Conservation (phyloP, 2,888 invertebrate genomes). For the Drosophila greeni region DNA sequence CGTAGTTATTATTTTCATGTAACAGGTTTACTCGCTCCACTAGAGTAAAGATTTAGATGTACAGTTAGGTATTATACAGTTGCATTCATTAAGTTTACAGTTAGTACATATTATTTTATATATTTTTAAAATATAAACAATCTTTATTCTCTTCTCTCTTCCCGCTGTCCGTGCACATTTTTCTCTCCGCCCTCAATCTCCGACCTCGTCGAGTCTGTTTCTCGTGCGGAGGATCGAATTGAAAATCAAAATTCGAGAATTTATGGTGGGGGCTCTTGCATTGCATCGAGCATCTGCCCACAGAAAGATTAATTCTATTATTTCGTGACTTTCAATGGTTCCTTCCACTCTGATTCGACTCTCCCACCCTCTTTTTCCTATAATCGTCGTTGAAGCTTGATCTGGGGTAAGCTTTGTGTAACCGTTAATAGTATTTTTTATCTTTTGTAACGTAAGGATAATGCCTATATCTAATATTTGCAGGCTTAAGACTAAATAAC, state of each 20-base stretch:
- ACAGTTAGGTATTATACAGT: conserved; percentile 57
- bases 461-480: conserved; percentile 66
- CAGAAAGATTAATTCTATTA: conserved; percentile 22
- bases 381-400: conserved; percentile 25
- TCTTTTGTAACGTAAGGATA: conserved; percentile 47
- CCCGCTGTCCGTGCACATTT: conserved; percentile 15
- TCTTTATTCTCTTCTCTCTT: conserved; percentile 76
- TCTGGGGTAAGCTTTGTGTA: conserved; percentile 30
- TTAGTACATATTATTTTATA: conserved; percentile 55
- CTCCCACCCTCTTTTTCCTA: conserved; percentile 4
- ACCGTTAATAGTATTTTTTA: conserved; percentile 32
- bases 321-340: conserved; percentile 21
- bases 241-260: conserved; percentile 42
- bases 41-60: conserved; percentile 17
- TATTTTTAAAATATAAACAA: conserved; percentile 76
- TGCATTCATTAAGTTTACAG: conserved; percentile 41
- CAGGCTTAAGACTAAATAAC: conserved; percentile 73
- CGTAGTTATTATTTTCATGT: conserved; percentile 33
- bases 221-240: conserved; percentile 19
- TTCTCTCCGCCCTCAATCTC: conserved; percentile 4
- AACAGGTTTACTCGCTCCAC: conserved; percentile 28
- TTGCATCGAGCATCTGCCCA: conserved; percentile 6
- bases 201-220: conserved; percentile 11
- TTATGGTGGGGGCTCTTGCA: conserved; percentile 7
- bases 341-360: conserved; percentile 4